Base-by-base conservation (phyloP, 2,888 invertebrate species). In the Petrolisthes cinctipes region DNA sequence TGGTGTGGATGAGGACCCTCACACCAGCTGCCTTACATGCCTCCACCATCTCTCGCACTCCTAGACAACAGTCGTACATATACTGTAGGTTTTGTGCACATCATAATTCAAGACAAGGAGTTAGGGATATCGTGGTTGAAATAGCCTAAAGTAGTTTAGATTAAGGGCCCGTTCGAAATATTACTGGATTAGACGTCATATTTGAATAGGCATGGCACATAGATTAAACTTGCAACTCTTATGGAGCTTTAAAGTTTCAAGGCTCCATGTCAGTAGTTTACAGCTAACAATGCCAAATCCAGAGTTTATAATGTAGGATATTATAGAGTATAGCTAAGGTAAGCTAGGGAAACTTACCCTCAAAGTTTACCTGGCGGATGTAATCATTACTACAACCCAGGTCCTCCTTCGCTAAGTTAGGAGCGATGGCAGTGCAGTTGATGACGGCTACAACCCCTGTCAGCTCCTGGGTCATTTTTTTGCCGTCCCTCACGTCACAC, bases 371-470 rank as follows among this genome's bases (percentile, higher is more conserved):
- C 54, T 37, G 37, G 4, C 23, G 37, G 80, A 83, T 83, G 9
- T 73, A 71, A 4, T 83, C 5, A n/a, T 79, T 66, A 37, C 37
- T 37, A 23, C 73, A 87, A 0, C 80, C 80, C 3, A 87, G 73
- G n/a, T 87, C 80, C 1, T 86, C 87, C 56, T 68, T 54, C 14
- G 5, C 17, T 11, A 83, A 83, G 73, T 84, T 53, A 6, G 87
- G 87, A 5, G 83, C 37, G 17, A 80, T 79, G 37, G 80, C 87
- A 20, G 87, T 23, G 37, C 87, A 87, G 83, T 83, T 87, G 80
- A 87, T 37, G 51, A 87, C 83, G 4, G 80, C 87, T n/a, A 71
- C 75, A 6, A 54, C 80, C 23, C 87, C 87, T 20, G 51, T 61
- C 79, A 84, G 80, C 6, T 56, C 20, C 54, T 80, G 23, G 20